Evolutionary conservation across 2,888 invertebrate genomes (phyloP).

Genomic region (Spisula subtruncata): DNA sequence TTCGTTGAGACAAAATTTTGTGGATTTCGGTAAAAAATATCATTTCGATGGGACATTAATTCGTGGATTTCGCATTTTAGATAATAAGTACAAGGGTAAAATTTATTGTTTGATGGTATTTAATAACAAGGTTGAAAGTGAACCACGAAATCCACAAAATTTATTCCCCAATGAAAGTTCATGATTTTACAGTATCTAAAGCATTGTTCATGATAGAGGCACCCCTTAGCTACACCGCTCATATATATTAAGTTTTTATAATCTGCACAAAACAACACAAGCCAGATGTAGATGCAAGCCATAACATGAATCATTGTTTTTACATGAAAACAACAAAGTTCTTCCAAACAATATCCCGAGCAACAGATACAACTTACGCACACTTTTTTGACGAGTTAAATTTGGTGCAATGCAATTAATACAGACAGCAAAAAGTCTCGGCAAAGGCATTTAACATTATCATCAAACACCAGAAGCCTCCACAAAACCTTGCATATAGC

Average conservation of each 20-base stretch:
- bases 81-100: too few species aligned
- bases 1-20: too few species aligned
- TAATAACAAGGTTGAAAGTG: too few species aligned
- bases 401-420: conserved; percentile 27
- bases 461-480: not conserved
- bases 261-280: not conserved
- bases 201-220: too few species aligned
- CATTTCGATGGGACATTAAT: too few species aligned
- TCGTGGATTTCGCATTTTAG: too few species aligned
- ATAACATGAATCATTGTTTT: not conserved
- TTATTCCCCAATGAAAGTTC: too few species aligned
- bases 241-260: not conserved
- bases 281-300: not conserved
- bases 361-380: not conserved
- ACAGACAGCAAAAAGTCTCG: not conserved
- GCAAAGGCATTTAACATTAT: conserved; percentile 17
- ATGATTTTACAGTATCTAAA: too few species aligned
- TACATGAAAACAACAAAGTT: not conserved
- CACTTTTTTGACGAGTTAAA: not conserved
- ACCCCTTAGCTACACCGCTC: too few species aligned
- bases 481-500: not conserved
- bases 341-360: not conserved
- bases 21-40: too few species aligned
- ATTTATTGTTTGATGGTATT: too few species aligned
- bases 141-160: too few species aligned